Evolutionary conservation across 2,797 vertebrate species (phyloP).

Genomic region (Acipenser oxyrinchus): DNA sequence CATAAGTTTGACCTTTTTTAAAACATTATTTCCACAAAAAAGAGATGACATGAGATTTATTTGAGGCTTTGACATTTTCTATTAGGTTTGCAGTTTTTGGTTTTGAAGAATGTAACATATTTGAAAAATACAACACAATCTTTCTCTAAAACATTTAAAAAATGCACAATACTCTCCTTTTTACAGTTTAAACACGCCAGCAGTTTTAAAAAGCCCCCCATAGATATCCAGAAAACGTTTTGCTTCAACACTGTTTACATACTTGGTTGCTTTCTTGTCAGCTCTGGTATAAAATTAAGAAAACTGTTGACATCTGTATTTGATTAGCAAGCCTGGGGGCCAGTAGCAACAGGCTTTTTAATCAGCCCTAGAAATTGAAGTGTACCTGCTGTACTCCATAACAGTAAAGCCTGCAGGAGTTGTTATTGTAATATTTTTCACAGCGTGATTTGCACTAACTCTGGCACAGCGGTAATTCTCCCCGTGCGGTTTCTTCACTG

Average conservation of each 20-base stretch:
- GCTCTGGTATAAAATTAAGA: constrained; percentile 17
- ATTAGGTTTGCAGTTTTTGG: no score
- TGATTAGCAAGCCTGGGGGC: constrained; percentile 27
- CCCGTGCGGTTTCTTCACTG: constrained; percentile 24
- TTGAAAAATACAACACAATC: no score
- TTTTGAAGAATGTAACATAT: no score
- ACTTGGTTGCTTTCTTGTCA: constrained; percentile 14
- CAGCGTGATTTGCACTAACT: constrained; percentile 9
- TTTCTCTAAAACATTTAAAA: no score
- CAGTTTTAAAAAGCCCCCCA: not conserved
- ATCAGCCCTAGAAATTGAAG: constrained; percentile 19
- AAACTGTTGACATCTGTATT: constrained; percentile 39
- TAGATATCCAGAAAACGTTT: constrained; percentile 11
- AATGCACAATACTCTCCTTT: no score
- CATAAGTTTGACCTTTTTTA: no score
- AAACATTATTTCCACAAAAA: no score
- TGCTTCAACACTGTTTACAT: constrained; percentile 21
- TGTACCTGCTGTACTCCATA: constrained; percentile 32
- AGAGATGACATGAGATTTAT: no score
- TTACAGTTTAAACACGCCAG: no score
- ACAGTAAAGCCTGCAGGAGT: constrained; percentile 27
- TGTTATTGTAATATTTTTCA: constrained; percentile 9
- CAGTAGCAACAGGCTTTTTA: constrained; percentile 28
- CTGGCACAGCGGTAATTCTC: not conserved
- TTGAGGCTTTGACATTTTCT: no score